A percentile compares a stretch with the other conserved stretches of the same genome.
phyloP scores from a whole-genome alignment of 2,797 vertebrate genomes.

The Pitangus sulphuratus region DNA sequence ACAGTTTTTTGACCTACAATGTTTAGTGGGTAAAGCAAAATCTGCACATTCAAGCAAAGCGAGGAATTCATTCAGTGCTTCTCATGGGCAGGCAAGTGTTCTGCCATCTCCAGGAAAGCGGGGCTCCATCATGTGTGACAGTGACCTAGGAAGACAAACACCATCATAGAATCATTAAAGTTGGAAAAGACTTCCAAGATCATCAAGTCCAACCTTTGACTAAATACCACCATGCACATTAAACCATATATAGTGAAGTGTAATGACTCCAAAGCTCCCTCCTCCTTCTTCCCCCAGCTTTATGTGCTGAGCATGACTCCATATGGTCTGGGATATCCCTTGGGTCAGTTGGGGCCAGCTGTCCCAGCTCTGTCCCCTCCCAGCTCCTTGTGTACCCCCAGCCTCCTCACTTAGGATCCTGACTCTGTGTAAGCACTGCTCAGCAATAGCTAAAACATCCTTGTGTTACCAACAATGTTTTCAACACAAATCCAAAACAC shows the following conservation, averaged over 20 bases:
- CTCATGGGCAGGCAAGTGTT: not conserved
- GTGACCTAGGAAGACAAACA: not conserved
- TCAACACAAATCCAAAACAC: not conserved
- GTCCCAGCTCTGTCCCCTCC: not conserved
- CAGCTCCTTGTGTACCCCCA: not conserved
- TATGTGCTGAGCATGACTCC: not conserved
- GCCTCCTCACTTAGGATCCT: accelerated
- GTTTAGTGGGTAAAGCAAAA: not conserved
- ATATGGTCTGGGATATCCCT: not conserved
- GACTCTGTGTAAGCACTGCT: not conserved
- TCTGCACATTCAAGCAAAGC: not conserved
- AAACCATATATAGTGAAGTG: not conserved
- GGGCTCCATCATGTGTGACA: accelerated
- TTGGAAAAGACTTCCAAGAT: not conserved
- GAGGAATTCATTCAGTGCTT: not conserved
- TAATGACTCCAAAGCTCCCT: not conserved
- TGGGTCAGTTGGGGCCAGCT: not conserved
- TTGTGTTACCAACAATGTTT: not conserved
- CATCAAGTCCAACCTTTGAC: not conserved
- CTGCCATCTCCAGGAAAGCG: not conserved
- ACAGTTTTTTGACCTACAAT: not conserved
- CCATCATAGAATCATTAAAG: not conserved
- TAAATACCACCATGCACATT: not conserved
- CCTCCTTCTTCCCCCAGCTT: not conserved
- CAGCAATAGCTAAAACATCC: not conserved